These are phyloP conservation scores for Gobionotothen gibberifrons DNA, from an alignment of 2,797 vertebrate genomes.

Conservation along the genomic window DNA sequence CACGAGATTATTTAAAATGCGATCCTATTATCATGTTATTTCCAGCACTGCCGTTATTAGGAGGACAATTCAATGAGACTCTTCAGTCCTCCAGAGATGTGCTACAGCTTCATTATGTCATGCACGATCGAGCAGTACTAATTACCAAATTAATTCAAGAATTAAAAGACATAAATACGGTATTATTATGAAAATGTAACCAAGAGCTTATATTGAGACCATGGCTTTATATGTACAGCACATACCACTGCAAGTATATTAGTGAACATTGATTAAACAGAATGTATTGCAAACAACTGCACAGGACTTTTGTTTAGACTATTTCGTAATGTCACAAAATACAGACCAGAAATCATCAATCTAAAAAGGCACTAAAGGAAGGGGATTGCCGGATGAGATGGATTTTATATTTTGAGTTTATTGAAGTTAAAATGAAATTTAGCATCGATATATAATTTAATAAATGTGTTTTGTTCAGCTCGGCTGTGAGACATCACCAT, in stretches of 20 bases:
- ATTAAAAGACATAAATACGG: neutral
- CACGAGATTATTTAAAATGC: conserved; percentile 24
- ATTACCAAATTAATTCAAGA: neutral
- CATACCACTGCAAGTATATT: neutral
- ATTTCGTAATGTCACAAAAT: neutral
- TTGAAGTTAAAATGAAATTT: conserved; percentile 2
- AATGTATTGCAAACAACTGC: neutral
- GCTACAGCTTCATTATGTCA: neutral
- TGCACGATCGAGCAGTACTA: neutral
- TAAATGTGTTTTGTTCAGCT: neutral
- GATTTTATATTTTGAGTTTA: neutral
- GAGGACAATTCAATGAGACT: neutral
- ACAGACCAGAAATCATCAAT: conserved; percentile 7
- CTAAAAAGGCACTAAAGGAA: neutral
- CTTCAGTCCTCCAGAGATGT: neutral
- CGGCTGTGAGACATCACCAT: neutral
- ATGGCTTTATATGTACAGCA: neutral
- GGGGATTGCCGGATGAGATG: neutral
- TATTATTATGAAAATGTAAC: neutral
- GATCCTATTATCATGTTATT: conserved; percentile 9
- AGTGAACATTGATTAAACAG: neutral
- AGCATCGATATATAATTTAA: conserved; percentile 1
- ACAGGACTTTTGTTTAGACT: neutral
- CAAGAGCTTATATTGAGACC: neutral
- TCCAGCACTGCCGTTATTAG: conserved; percentile 11